Conservation (phyloP, 2,888 invertebrate species). For the Slavum lentiscoides region DNA sequence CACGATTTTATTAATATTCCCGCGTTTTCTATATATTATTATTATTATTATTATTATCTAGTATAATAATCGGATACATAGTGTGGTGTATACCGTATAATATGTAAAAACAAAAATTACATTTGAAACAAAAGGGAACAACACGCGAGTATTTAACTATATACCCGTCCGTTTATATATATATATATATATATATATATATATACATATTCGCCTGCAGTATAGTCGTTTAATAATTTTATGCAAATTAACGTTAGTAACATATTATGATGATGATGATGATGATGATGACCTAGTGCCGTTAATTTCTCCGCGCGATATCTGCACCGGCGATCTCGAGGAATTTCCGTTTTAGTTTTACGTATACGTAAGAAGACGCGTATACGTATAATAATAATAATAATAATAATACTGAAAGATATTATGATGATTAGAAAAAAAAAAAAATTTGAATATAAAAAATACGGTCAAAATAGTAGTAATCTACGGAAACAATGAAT, state of each 20-base stretch:
- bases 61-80: conserved; percentile 11
- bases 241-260: conserved; percentile 42
- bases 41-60: not conserved
- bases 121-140: conserved; percentile 15
- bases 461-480: conserved; percentile 25
- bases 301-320: conserved; percentile 33
- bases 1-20: no score
- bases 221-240: conserved; percentile 30
- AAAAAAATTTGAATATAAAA: conserved; percentile 39
- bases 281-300: conserved; percentile 39
- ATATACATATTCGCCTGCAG: not conserved
- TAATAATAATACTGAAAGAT: not conserved
- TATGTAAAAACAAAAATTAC: conserved; percentile 10
- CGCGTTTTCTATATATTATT: no score
- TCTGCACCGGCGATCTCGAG: conserved; percentile 45
- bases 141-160: not conserved
- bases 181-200: not conserved
- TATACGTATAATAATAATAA: no score
- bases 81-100: not conserved
- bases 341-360: conserved; percentile 33
- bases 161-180: no score
- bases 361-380: no score
- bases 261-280: not conserved
- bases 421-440: conserved; percentile 33
- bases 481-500: conserved; percentile 29